phyloP scores from a whole-genome alignment of 2,888 invertebrate genomes.

The Homarus gammarus region DNA sequence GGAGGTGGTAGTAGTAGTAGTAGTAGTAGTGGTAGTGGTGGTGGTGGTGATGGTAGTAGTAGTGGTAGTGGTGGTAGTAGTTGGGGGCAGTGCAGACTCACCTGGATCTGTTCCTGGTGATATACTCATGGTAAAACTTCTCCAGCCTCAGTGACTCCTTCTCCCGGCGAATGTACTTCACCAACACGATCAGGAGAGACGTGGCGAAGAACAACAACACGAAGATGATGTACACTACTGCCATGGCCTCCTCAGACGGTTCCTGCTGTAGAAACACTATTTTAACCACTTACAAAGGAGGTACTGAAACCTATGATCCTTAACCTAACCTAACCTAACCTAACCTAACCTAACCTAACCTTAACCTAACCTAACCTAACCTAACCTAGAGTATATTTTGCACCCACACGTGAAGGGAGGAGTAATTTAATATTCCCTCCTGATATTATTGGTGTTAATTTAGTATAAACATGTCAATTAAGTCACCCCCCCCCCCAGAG shows the following conservation, averaged over 20 bases:
- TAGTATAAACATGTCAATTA: no score
- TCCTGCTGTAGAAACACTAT: neutral
- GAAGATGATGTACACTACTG: conserved; percentile 69
- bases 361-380: no score
- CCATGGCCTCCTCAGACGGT: conserved; percentile 18
- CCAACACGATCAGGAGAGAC: conserved; percentile 68
- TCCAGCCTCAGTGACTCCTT: conserved; percentile 7
- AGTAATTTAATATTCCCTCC: no score
- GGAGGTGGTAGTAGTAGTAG: neutral
- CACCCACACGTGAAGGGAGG: no score
- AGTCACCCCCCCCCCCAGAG: no score
- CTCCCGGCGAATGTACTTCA: conserved; percentile 74
- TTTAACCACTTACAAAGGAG: no score
- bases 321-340: no score
- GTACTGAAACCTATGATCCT: no score
- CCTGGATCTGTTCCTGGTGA: neutral
- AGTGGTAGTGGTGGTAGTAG: neutral
- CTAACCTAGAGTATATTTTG: no score
- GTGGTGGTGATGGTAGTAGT: neutral
- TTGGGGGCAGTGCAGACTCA: neutral
- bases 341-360: no score
- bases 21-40: neutral
- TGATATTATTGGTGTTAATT: no score
- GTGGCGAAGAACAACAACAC: conserved; percentile 73
- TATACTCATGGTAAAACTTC: conserved; percentile 36